These are phyloP conservation scores for Dryas iulia DNA, from an alignment of 1,140 invertebrate species.

Conservation along the genomic window DNA sequence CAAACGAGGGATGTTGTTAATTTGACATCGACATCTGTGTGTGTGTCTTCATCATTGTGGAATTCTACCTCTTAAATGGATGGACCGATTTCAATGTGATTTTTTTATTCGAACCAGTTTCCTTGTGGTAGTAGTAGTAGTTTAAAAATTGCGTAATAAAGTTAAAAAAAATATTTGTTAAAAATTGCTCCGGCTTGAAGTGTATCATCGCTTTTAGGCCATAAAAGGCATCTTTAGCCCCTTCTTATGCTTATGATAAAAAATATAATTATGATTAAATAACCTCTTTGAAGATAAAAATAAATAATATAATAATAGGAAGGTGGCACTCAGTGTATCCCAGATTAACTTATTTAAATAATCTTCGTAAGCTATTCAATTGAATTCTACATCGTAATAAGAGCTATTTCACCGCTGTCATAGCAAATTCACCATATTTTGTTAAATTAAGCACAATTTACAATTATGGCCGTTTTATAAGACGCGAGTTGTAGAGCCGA, in stretches of 20 bases:
- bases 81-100: too few species aligned
- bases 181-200: too few species aligned
- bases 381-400: conserved; percentile 10
- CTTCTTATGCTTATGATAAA: too few species aligned
- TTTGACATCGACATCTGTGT: too few species aligned
- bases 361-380: neutral
- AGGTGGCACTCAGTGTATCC: neutral
- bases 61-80: too few species aligned
- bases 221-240: too few species aligned
- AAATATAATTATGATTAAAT: too few species aligned
- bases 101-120: neutral
- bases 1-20: too few species aligned
- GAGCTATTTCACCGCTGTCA: neutral
- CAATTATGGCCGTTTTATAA: conserved; percentile 9
- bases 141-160: too few species aligned
- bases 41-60: too few species aligned
- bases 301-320: neutral
- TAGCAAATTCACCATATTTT: conserved; percentile 3
- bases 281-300: neutral
- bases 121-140: neutral
- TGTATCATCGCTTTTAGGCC: too few species aligned
- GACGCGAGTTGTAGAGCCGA: neutral
- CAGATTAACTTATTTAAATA: neutral
- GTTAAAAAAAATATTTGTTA: too few species aligned
- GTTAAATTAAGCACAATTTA: conserved; percentile 22